Percentiles rank a stretch among this genome's conserved stretches.
Evolutionary conservation across 2,888 invertebrate species (phyloP).

Genomic region (Celastrina argiolus): DNA sequence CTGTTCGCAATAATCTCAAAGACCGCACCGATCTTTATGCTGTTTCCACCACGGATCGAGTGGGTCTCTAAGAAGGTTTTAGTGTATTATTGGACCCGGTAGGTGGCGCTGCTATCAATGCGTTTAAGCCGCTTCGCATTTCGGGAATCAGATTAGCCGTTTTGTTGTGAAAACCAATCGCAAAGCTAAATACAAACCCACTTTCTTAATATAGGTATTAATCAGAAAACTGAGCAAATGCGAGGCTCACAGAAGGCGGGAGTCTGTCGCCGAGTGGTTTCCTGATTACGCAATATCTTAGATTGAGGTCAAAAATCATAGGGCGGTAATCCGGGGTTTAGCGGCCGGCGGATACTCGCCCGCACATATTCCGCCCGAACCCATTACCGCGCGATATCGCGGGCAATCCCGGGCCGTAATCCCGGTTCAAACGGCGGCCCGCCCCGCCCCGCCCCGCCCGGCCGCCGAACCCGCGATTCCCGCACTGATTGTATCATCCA

Average conservation of each 20-base stretch:
- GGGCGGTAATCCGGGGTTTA: background rate
- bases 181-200: too few relatives aligned
- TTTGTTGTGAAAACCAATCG: too few relatives aligned
- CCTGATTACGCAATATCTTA: slow-evolving; percentile 1
- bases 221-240: too few relatives aligned
- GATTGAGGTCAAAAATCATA: slow-evolving; percentile 13
- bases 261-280: background rate
- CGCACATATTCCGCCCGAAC: slow-evolving; percentile 7
- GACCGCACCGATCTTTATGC: too few relatives aligned
- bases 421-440: background rate
- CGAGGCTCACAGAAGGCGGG: background rate
- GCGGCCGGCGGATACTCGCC: background rate
- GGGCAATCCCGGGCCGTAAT: background rate
- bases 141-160: too few relatives aligned
- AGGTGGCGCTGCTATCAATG: too few relatives aligned
- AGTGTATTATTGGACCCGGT: too few relatives aligned
- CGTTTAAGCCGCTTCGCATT: too few relatives aligned
- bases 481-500: slow-evolving; percentile 7
- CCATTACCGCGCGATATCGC: slow-evolving; percentile 11
- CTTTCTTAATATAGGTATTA: too few relatives aligned
- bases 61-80: too few relatives aligned
- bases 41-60: too few relatives aligned
- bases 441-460: background rate
- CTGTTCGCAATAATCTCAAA: too few relatives aligned
- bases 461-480: background rate